Conservation (phyloP, 2,113 vertebrate species). For the Saguinus imperator region DNA sequence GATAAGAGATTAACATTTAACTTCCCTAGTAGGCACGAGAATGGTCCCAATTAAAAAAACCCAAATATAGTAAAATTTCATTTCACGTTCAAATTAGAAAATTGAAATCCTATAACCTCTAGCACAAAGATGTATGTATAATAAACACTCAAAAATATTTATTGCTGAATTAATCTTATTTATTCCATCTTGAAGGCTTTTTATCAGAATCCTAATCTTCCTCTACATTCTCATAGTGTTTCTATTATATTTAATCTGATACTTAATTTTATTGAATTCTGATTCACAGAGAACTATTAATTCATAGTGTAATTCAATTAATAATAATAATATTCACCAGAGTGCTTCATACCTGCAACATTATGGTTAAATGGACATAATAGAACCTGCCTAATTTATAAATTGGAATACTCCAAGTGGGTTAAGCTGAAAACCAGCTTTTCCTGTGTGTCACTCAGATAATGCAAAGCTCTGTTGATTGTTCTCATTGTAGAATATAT, state of each 20-base stretch:
- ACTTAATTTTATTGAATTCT: too few relatives aligned
- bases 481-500: background rate
- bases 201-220: background rate
- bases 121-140: background rate
- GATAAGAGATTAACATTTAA: background rate
- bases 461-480: background rate
- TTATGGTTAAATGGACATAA: constrained; percentile 12
- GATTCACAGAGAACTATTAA: background rate
- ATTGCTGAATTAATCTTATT: background rate
- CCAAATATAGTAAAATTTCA: background rate
- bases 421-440: background rate
- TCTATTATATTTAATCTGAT: background rate
- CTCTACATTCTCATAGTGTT: background rate
- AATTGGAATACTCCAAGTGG: background rate
- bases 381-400: background rate
- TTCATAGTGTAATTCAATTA: background rate
- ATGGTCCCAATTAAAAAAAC: background rate
- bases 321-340: background rate
- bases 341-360: background rate
- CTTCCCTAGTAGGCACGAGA: background rate
- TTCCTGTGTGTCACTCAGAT: background rate
- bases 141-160: background rate
- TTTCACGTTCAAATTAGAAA: background rate
- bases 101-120: background rate
- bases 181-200: background rate